Evolutionary conservation across 2,797 vertebrate species (phyloP).

Genomic region (Menidia menidia): DNA sequence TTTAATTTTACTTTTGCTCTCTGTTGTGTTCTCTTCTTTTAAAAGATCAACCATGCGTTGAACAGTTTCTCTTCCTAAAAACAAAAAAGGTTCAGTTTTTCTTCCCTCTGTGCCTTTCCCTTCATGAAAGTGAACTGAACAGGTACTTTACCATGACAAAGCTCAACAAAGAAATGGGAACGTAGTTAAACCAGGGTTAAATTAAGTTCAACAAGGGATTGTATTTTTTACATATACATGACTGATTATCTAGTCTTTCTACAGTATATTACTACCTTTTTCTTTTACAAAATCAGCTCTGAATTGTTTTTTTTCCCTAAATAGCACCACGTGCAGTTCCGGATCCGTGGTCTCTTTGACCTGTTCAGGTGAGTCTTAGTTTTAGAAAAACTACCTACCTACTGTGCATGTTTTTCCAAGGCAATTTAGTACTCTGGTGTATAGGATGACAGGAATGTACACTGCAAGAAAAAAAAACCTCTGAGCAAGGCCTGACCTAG

Average conservation of each 20-base stretch:
- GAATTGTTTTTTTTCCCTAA: neutral
- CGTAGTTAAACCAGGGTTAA: neutral
- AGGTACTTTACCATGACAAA: slow-evolving; percentile 13
- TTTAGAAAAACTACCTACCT: neutral
- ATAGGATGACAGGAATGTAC: neutral
- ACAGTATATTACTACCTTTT: neutral
- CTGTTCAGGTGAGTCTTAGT: slow-evolving; percentile 86
- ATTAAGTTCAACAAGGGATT: slow-evolving; percentile 7
- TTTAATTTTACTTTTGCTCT: slow-evolving; percentile 2
- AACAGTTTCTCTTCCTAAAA: slow-evolving; percentile 60
- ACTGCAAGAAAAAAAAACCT: neutral
- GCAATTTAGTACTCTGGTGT: no score
- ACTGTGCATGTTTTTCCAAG: no score
- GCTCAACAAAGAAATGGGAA: slow-evolving; percentile 23
- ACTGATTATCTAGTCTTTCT: neutral
- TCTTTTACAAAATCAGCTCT: neutral
- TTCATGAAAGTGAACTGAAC: slow-evolving; percentile 21
- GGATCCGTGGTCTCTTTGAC: slow-evolving; percentile 82
- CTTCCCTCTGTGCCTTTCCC: slow-evolving; percentile 25
- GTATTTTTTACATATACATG: slow-evolving; percentile 3
- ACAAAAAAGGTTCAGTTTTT: slow-evolving; percentile 34
- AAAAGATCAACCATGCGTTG: no score
- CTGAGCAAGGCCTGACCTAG: neutral
- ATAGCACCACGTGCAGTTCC: slow-evolving; percentile 79
- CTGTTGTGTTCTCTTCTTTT: neutral